These are phyloP conservation scores for Neodontobutis hainanensis DNA, from an alignment of 2,113 vertebrate genomes.

Conservation along the genomic window DNA sequence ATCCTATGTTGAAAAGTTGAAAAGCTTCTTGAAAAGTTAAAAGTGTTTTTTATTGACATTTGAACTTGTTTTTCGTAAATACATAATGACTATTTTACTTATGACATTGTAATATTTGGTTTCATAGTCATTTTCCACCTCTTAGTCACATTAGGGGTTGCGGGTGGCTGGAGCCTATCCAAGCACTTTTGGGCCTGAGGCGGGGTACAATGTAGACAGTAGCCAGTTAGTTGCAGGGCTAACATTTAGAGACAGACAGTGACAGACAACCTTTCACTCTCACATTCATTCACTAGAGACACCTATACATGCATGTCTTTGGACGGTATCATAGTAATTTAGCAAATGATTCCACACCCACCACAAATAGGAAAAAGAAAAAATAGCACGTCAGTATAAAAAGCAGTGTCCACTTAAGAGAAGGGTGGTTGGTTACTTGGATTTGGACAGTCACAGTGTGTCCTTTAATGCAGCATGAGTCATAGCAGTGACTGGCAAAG, in stretches of 20 bases:
- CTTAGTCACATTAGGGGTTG: too few species aligned
- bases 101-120: neutral
- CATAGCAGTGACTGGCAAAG: slow-evolving; percentile 52
- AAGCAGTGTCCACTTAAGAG: slow-evolving; percentile 36
- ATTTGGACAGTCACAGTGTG: slow-evolving; percentile 30
- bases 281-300: too few species aligned
- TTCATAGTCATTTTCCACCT: slow-evolving; percentile 12
- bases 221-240: too few species aligned
- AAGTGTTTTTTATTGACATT: neutral
- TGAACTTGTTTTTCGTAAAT: neutral
- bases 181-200: too few species aligned
- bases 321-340: slow-evolving; percentile 29
- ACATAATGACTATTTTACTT: neutral
- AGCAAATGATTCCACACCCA: slow-evolving; percentile 48
- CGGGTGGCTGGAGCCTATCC: too few species aligned
- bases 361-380: slow-evolving; percentile 29
- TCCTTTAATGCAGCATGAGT: slow-evolving; percentile 60
- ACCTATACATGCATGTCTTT: too few species aligned
- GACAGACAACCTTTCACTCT: too few species aligned
- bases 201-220: too few species aligned
- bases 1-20: slow-evolving; percentile 20
- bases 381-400: slow-evolving; percentile 56
- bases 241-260: too few species aligned
- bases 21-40: slow-evolving; percentile 5
- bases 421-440: slow-evolving; percentile 25